Base-by-base conservation (phyloP, 2,888 invertebrate species). In the Coelogynopora nodosa region DNA sequence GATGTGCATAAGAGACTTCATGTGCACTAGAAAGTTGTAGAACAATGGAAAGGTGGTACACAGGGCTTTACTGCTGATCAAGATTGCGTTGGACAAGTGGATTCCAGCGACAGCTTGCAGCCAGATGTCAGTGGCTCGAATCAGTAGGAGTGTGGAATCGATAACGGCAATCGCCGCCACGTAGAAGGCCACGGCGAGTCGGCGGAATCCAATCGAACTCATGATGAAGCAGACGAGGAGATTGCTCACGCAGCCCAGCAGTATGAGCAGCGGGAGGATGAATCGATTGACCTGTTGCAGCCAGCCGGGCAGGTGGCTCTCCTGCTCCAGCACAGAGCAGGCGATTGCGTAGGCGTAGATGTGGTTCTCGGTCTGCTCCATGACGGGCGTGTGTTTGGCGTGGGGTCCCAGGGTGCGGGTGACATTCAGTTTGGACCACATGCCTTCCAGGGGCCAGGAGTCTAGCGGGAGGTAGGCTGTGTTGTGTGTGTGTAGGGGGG, bases 21-120 rank as follows among this genome's bases (percentile, higher is more conserved):
- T 67, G 67, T 85, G 85, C 13, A 80, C n/a, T 5, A 80, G 80
- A 80, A 80, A 80, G 80, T 80, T 80, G 80, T 80, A 80, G 80
- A 80, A 23, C 2, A 80, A n/a, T 10, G 80, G 80, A 80, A 80
- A 80, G 23, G 80, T 80, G n/a, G 23, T 80, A n/a, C 80, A 80
- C 5, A 80, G 5, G 26, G 28, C 80, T n/a, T 80, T 23, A 80
- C 26, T 26, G 26, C 80, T 23, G 80, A 80, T 27, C 80, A 80
- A 5, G 5, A 80, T 80, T 5, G 80, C n/a, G n/a, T 80, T 80
- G n/a, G 28, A 10, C 26, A 27, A 27, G 28, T 80, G 26, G 80
- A 80, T 80, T 80, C 80, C 80, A n/a, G 28, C 2, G n/a, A 27
- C n/a, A 26, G 80, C 2, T 5, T 80, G 80, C 2, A 80, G 28